Conservation (phyloP, 2,797 vertebrate genomes). For the Poecilia gillii region DNA sequence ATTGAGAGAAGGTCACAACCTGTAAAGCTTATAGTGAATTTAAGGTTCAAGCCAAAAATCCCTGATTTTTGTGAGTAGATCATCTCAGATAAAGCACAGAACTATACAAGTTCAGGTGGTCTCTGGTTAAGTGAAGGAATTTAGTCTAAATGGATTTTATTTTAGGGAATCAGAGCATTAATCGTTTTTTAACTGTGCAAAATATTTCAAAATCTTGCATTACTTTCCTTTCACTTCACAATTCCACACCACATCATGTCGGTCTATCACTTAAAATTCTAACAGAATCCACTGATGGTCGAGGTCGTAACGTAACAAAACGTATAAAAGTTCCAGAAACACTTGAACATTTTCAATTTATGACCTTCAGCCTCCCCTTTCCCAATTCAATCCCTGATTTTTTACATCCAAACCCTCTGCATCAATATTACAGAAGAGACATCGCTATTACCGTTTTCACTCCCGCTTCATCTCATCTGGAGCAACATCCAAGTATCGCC, state of each 20-base stretch:
- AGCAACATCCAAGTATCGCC: conserved; percentile 14
- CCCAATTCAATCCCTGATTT: conserved; percentile 19
- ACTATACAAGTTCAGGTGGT: not conserved
- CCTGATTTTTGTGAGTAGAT: not conserved
- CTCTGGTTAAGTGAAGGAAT: not conserved
- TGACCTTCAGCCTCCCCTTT: conserved; percentile 8
- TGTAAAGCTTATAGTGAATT: too few species aligned
- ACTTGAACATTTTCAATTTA: not conserved
- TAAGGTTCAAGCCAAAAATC: not conserved
- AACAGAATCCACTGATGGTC: not conserved
- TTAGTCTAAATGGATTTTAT: not conserved
- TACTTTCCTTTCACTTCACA: not conserved
- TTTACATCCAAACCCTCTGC: conserved; percentile 33
- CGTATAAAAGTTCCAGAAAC: not conserved
- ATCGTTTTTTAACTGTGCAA: not conserved
- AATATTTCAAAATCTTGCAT: not conserved
- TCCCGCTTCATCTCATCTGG: conserved; percentile 1
- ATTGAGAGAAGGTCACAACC: too few species aligned
- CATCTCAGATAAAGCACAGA: too few species aligned
- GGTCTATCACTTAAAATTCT: not conserved
- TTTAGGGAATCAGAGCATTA: not conserved
- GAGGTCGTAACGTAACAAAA: not conserved
- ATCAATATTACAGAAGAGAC: conserved; percentile 51
- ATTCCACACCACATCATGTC: not conserved
- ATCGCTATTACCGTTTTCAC: conserved; percentile 32